Base-by-base conservation (phyloP, 2,113 vertebrate genomes). In the Eurypyga helias region DNA sequence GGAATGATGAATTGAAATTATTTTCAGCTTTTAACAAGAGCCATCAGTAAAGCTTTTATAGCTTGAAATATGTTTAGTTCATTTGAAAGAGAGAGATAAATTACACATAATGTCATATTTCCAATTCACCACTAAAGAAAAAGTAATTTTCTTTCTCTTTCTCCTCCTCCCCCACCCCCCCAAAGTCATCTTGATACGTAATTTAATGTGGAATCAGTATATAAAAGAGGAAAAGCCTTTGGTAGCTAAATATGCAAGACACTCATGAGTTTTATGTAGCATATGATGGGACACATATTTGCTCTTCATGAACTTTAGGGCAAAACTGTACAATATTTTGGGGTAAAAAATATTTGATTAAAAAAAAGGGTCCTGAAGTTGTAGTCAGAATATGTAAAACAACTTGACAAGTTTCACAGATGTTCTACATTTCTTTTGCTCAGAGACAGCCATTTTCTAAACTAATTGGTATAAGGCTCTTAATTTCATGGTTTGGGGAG, bases 11-110 rank as follows among this genome's bases (percentile, higher is more conserved):
- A 80, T 77, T 77, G 54, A 77, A 81, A 89, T 87, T 64, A 81
- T 87, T 89, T 87, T 61, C 38, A 81, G 82, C 84, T 71, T 87
- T 92, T 94, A 87, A 78, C 45, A 81, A 81, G 60, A 96, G 58
- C n/a, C 64, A 87, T 77, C 90, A 65, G 65, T 81, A 75, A 60
- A 78, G 55, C 46, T 90, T 89, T 86, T 83, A 71, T 49, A 84
- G 81, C n/a, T 57, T 45, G 25, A 94, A 92, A 76, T 85, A 90
- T 11, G 54, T 48, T 71, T 83, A 58, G 75, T 52, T 89, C 77
- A 72, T 87, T 93, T 41, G 52, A 69, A 38, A 89, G 79, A 75
- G 31, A 93, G 52, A 79, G 46, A 78, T 65, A 81, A 95, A 93
- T 94, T 95, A 89, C 54, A 60, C 45, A 54, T 69, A 77, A 90